Evolutionary conservation across 2,797 vertebrate genomes (phyloP).

Genomic region (Ctenochaetus hawaiiensis): DNA sequence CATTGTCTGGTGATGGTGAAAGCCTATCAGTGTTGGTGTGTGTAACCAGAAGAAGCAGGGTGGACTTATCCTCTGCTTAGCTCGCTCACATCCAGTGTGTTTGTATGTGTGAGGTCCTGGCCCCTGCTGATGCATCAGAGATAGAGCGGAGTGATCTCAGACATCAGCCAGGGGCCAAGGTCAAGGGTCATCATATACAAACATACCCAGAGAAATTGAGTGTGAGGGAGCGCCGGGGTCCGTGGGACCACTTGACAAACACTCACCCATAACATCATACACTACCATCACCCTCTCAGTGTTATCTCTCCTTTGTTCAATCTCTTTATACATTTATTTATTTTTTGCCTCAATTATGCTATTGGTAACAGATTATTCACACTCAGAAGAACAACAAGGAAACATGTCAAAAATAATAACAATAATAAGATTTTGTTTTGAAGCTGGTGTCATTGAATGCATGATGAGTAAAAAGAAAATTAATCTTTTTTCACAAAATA

Average conservation of each 20-base stretch:
- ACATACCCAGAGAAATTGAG: constrained; percentile 73
- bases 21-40: constrained; percentile 51
- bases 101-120: constrained; percentile 63
- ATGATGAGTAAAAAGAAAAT: not conserved
- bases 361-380: constrained; percentile 11
- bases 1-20: constrained; percentile 52
- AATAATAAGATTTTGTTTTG: constrained; percentile 8
- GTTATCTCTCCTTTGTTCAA: not conserved
- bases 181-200: constrained; percentile 75
- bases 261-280: constrained; percentile 57
- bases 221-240: constrained; percentile 53
- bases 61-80: constrained; percentile 58
- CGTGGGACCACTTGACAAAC: constrained; percentile 67
- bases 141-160: constrained; percentile 62
- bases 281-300: constrained; percentile 4
- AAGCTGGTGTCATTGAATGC: not conserved
- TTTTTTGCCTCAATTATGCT: constrained; percentile 18
- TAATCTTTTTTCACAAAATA: not conserved
- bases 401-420: constrained; percentile 7
- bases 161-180: constrained; percentile 67
- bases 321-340: not conserved
- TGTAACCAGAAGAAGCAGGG: constrained; percentile 40
- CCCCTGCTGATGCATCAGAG: constrained; percentile 68
- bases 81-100: constrained; percentile 24
- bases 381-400: constrained; percentile 25